A percentile compares a stretch with the other conserved stretches of the same genome.
Evolutionary conservation across 2,113 vertebrate genomes (phyloP).

Genomic region (Neodontobutis hainanensis): DNA sequence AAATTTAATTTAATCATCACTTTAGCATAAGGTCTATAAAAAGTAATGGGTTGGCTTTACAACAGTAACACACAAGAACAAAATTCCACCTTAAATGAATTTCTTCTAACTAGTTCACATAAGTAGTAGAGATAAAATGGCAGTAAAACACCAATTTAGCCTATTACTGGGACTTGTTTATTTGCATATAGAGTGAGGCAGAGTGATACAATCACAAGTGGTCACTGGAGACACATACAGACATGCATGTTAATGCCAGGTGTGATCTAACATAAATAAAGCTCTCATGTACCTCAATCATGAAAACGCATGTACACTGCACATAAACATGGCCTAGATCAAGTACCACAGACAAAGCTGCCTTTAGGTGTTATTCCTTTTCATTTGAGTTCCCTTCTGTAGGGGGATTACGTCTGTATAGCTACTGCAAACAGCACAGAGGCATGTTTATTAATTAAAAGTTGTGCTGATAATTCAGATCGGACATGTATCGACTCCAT

Average conservation of each 20-base stretch:
- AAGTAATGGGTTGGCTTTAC: constrained; percentile 1
- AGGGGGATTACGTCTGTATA: not conserved
- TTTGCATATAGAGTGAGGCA: constrained; percentile 10
- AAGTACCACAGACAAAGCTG: not conserved
- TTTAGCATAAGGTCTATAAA: constrained; percentile 2
- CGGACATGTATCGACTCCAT: constrained; percentile 20
- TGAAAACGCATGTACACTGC: not conserved
- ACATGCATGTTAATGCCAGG: constrained; percentile 1
- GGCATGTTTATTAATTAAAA: constrained; percentile 7
- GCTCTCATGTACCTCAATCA: not conserved
- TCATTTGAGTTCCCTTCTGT: not conserved
- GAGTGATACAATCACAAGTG: constrained; percentile 5
- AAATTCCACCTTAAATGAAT: constrained; percentile 4
- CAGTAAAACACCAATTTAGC: constrained; percentile 7
- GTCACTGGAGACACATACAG: constrained; percentile 4
- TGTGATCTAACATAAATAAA: not conserved
- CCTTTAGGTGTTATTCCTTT: not conserved
- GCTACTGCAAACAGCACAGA: constrained; percentile 5
- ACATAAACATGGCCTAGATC: constrained; percentile 5
- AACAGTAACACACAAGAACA: not conserved
- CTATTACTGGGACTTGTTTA: constrained; percentile 2
- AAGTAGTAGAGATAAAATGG: not conserved
- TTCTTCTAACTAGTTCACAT: not conserved
- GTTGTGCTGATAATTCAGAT: constrained; percentile 19
- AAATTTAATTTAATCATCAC: constrained; percentile 7